Conservation (phyloP, 2,113 vertebrate species). For the Sturnus vulgaris region DNA sequence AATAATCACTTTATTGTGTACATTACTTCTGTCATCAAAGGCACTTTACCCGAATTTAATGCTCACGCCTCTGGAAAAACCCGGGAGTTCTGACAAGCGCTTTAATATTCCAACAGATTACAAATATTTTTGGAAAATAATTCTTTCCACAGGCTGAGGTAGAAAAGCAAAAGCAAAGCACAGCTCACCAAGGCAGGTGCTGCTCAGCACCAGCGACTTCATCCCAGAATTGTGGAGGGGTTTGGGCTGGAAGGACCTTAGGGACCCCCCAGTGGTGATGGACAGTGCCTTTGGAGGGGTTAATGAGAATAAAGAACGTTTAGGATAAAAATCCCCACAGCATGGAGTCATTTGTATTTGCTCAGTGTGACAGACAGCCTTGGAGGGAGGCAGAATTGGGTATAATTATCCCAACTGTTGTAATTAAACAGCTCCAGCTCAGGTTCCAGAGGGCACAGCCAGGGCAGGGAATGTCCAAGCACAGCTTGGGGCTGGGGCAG, state of each 20-base stretch:
- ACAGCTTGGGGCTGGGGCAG: rapidly evolving
- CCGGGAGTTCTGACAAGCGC: not conserved
- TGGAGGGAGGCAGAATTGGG: not conserved
- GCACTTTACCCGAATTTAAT: not conserved
- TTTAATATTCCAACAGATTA: not conserved
- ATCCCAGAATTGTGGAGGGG: rapidly evolving
- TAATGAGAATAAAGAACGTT: not conserved
- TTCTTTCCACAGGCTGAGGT: not conserved
- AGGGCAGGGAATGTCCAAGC: rapidly evolving
- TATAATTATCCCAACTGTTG: not conserved
- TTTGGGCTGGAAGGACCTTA: not conserved
- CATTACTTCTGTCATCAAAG: not conserved
- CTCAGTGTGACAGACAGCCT: not conserved
- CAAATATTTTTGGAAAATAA: not conserved
- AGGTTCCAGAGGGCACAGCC: not conserved
- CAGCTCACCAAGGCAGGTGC: rapidly evolving
- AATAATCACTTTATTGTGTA: not conserved
- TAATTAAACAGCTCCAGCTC: not conserved
- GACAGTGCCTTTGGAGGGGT: not conserved
- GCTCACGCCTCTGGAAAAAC: not conserved
- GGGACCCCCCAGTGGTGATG: not conserved
- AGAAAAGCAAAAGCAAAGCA: not conserved
- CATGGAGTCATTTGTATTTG: not conserved
- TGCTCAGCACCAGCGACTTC: not conserved
- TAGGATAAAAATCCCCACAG: not conserved